Base-by-base conservation (phyloP, 1,140 invertebrate species). In the Chironomus tepperi region DNA sequence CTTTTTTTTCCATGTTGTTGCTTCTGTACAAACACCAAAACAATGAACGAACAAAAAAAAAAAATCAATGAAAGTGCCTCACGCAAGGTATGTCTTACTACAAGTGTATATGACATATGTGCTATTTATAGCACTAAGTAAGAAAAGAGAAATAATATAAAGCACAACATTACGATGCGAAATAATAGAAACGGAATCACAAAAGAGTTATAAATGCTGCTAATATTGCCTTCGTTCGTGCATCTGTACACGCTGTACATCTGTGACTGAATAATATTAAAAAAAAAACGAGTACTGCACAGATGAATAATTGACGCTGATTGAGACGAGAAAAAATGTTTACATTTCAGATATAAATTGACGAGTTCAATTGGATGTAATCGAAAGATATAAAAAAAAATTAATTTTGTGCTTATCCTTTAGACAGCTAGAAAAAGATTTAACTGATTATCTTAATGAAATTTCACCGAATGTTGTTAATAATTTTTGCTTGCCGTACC, bases 341-440 rank as follows among this genome's bases (percentile, higher is more conserved):
- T 57, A 57, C 47, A 57, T 57, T 57, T 57, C 3, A n/a, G 12
- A 57, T 12, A 57, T 57, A 57, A 57, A 57, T 57, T 57, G 47
- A 57, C n/a, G 47, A 57, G n/a, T 57, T 57, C 12, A 57, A 57
- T 57, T 57, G 47, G 47, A 57, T n/a, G 47, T 57, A 57, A 57
- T 57, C 12, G 47, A 57, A n/a, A 57, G n/a, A 34, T 34, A 34
- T n/a, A 34, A 34, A 34, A 34, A 34, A 34, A 34, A 34, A 34
- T 34, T 34, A 34, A 34, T 34, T 34, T 34, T 34, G 24, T 34
- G 24, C 24, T 34, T 34, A 34, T 34, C 24, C 24, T 34, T 34
- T 5, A 34, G 24, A 34, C 24, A 34, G 24, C 24, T 34, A 5
- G n/a, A n/a, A n/a, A 34, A 34, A 34, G 24, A 34, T 34, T 34